phyloP scores from a whole-genome alignment of 2,888 invertebrate genomes.

The Neocrepidodera transversa region DNA sequence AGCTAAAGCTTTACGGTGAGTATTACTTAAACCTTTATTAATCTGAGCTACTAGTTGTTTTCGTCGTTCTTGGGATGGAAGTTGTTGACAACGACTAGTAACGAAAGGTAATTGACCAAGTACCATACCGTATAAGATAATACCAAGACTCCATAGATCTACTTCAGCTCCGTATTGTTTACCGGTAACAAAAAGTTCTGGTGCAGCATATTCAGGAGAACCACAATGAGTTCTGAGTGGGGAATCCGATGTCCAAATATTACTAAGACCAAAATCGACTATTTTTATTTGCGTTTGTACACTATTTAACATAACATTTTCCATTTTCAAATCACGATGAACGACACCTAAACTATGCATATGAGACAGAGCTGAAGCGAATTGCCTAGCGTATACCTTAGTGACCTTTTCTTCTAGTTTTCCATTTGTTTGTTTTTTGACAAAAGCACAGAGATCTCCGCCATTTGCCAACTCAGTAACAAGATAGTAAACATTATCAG shows the following conservation, averaged over 20 bases:
- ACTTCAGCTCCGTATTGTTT: conserved; percentile 77
- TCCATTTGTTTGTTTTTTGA: conserved; percentile 66
- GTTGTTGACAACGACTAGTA: conserved; percentile 54
- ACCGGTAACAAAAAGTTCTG: conserved; percentile 75
- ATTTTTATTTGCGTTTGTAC: conserved; percentile 75
- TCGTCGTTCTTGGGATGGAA: conserved; percentile 65
- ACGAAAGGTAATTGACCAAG: conserved; percentile 75
- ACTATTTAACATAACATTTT: conserved; percentile 76
- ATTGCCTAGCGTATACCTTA: conserved; percentile 68
- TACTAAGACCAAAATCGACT: conserved; percentile 80
- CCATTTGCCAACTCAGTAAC: conserved; percentile 77
- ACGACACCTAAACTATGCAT: conserved; percentile 73
- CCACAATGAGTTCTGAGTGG: conserved; percentile 79
- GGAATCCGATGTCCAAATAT: conserved; percentile 66
- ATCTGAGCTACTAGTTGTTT: conserved; percentile 71
- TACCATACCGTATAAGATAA: conserved; percentile 79
- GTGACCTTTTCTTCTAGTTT: conserved; percentile 66
- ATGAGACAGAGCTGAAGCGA: conserved; percentile 72
- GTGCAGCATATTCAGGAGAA: conserved; percentile 81
- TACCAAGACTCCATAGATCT: conserved; percentile 78
- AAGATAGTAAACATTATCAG: conserved; percentile 73
- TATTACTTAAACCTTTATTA: conserved; percentile 68
- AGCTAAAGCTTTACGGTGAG: conserved; percentile 65
- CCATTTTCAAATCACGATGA: conserved; percentile 81
- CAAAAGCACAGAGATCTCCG: conserved; percentile 73